Base-by-base conservation (phyloP, 2,888 invertebrate genomes). In the Neoscelio sp. region DNA sequence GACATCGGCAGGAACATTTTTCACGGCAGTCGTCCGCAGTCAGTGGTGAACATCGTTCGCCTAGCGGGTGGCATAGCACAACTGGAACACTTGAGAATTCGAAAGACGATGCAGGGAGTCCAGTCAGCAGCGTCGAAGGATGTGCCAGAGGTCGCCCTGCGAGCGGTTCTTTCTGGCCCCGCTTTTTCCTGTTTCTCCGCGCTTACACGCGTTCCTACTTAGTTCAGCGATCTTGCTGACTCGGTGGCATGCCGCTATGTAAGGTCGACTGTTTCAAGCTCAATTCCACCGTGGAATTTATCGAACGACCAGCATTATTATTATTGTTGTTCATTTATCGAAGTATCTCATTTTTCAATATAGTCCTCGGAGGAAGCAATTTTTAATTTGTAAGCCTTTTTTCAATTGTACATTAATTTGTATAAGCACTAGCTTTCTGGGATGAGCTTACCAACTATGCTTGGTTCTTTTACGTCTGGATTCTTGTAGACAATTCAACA, bases 61-160 rank as follows among this genome's bases (percentile, higher is more conserved):
- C 81, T 86, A 84, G 85, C 87, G 87, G 87, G 86, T 86, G 87
- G 87, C 83, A 84, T 64, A 80, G 73, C 71, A 67, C 83, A 85
- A 85, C 82, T 85, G 73, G 82, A 83, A 82, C 83, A 84, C 81
- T 82, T 74, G 74, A 79, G 81, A 80, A 83, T 82, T 70, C 81
- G 52, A 70, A 50, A 62, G 71, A 78, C 70, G 77, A 78, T 68
- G 76, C 67, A 77, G 70, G 77, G 77, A 78, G 65, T 70, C 74
- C 38, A 67, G 67, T 74, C 46, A 65, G 60, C 62, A 68, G 77
- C 80, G 67, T 70, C 73, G 68, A 73, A 80, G 77, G 77, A 77
- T 80, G 74, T 74, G 77, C 77, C 73, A 77, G 80, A 80, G 80
- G 77, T 80, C 77, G 77, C 62, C 70, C 77, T 77, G 77, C 77